These are phyloP conservation scores for Pomatostomus ruficeps DNA, from an alignment of 2,113 vertebrate species.

Conservation along the genomic window DNA sequence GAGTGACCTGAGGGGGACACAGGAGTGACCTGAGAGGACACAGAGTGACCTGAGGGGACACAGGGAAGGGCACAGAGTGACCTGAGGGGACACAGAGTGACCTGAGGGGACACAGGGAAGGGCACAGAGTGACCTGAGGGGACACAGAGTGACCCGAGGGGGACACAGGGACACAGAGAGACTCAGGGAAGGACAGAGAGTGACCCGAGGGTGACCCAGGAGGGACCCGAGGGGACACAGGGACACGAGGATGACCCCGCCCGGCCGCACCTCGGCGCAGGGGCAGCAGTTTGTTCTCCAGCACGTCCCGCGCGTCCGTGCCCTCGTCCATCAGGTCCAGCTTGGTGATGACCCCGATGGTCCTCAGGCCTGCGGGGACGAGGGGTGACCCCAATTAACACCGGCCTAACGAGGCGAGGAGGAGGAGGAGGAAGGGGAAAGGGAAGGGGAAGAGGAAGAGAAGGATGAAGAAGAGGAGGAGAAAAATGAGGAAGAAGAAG, in stretches of 20 bases:
- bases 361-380: constrained; percentile 77
- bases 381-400: not conserved
- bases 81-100: not conserved
- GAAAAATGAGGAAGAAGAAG: too few relatives aligned
- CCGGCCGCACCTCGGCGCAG: constrained; percentile 81
- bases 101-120: too few relatives aligned
- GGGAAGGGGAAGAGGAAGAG: not conserved
- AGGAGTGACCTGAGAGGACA: too few relatives aligned
- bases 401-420: not conserved
- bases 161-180: not conserved
- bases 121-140: too few relatives aligned
- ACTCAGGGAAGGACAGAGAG: too few relatives aligned
- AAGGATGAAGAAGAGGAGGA: too few relatives aligned
- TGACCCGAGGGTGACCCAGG: not conserved
- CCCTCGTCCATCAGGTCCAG: constrained; percentile 97
- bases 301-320: constrained; percentile 88
- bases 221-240: not conserved
- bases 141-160: not conserved
- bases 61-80: too few relatives aligned
- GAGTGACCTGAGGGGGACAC: not conserved
- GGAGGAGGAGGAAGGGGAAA: not conserved
- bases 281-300: constrained; percentile 94
- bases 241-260: not conserved
- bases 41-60: too few relatives aligned
- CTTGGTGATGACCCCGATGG: constrained; percentile 96